Conservation (phyloP, 1,140 invertebrate species). For the Pissodes strobi region DNA sequence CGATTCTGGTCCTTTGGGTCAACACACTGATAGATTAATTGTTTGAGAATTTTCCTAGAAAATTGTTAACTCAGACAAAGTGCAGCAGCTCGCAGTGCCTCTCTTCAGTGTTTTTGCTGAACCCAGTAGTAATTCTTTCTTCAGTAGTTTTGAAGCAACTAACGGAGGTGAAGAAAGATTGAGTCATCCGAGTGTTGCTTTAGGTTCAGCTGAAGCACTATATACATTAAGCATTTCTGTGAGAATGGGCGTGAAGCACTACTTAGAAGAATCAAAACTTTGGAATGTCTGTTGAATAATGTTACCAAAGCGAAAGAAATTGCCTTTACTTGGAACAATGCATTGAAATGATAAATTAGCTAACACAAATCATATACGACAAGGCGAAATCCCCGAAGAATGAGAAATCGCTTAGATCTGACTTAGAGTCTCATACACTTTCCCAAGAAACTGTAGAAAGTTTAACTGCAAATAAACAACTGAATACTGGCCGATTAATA, state of each 20-base stretch:
- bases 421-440: slow-evolving; percentile 43
- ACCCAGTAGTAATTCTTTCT: not conserved
- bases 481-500: slow-evolving; percentile 40
- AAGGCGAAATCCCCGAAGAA: slow-evolving; percentile 6
- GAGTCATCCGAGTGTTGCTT: not conserved
- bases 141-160: slow-evolving; percentile 7
- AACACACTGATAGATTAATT: not conserved
- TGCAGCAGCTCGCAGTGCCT: not conserved
- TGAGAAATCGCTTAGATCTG: not conserved
- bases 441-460: slow-evolving; percentile 21
- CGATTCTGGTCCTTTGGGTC: not conserved
- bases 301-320: slow-evolving; percentile 49
- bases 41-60: not conserved
- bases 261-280: slow-evolving; percentile 51
- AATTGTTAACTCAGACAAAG: not conserved
- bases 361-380: slow-evolving; percentile 46
- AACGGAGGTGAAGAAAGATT: too few species aligned
- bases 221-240: too few species aligned
- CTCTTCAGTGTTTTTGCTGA: slow-evolving; percentile 2
- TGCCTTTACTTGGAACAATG: slow-evolving; percentile 48
- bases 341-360: slow-evolving; percentile 47
- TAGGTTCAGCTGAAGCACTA: not conserved
- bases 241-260: slow-evolving; percentile 43
- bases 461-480: slow-evolving; percentile 22
- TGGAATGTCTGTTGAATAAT: slow-evolving; percentile 53